phyloP scores from a whole-genome alignment of 2,888 invertebrate genomes.

The Lathronympha strigana region DNA sequence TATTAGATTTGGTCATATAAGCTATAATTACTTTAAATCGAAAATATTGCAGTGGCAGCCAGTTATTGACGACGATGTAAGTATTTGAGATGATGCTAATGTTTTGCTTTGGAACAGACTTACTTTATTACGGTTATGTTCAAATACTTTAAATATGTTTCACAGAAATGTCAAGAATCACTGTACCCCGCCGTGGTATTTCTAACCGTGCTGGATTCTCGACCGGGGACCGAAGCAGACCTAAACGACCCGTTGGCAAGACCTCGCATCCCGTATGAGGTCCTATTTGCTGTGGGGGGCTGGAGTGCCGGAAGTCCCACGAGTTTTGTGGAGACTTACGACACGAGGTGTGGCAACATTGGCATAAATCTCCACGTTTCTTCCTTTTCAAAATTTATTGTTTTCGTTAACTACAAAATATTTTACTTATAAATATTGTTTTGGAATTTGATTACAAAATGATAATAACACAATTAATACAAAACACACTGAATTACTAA shows the following conservation, averaged over 20 bases:
- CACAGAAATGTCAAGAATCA: slow-evolving; percentile 81
- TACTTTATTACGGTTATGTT: background rate
- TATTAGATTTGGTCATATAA: slow-evolving; percentile 87
- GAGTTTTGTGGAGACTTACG: slow-evolving; percentile 91
- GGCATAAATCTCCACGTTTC: background rate
- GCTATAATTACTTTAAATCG: slow-evolving; percentile 82
- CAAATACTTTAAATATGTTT: background rate
- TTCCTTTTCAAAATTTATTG: background rate
- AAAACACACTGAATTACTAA: too few species aligned
- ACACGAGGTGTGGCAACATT: slow-evolving; percentile 83
- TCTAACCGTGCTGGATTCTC: slow-evolving; percentile 78
- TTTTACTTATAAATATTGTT: too few species aligned
- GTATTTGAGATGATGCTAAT: slow-evolving; percentile 2
- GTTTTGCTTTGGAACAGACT: background rate
- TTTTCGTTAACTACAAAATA: too few species aligned
- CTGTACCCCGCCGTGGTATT: slow-evolving; percentile 82
- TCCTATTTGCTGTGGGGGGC: slow-evolving; percentile 93
- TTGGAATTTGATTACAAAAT: too few species aligned
- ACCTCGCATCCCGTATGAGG: slow-evolving; percentile 90
- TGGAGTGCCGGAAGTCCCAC: slow-evolving; percentile 94
- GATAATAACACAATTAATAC: too few species aligned
- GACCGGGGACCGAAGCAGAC: slow-evolving; percentile 78
- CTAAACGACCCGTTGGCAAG: slow-evolving; percentile 85
- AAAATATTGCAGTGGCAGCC: slow-evolving; percentile 83
- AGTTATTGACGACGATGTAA: slow-evolving; percentile 79